A percentile compares a stretch with the other conserved stretches of the same genome.
These are phyloP conservation scores for Cheiracanthium punctorium DNA, from an alignment of 2,888 invertebrate genomes.

Conservation along the genomic window DNA sequence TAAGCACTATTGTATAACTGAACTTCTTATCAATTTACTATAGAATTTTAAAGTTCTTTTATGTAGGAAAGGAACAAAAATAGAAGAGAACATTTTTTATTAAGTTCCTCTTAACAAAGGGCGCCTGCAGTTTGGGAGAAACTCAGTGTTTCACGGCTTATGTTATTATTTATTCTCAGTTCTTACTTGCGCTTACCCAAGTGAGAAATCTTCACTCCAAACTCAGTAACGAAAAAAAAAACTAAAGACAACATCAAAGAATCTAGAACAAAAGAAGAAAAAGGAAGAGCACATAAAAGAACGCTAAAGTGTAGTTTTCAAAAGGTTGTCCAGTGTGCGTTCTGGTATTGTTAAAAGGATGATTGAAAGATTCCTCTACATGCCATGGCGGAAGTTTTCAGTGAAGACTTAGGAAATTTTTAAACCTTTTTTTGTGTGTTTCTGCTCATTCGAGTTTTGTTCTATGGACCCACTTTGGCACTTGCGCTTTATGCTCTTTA, in stretches of 20 bases:
- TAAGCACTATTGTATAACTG: too few relatives aligned
- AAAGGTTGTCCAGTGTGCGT: conserved; percentile 52
- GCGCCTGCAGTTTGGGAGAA: too few relatives aligned
- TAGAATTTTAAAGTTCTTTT: too few relatives aligned
- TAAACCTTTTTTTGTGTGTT: conserved; percentile 16
- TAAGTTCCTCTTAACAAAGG: too few relatives aligned
- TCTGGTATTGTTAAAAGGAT: conserved; percentile 59
- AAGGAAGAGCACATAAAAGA: conserved; percentile 32
- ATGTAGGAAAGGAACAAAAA: too few relatives aligned
- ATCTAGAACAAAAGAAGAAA: conserved; percentile 21
- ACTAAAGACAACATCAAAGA: conserved; percentile 40
- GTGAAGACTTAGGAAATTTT: conserved; percentile 12
- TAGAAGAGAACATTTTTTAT: too few relatives aligned
- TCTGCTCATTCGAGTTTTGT: conserved; percentile 32
- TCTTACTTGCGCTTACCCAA: conserved; percentile 52
- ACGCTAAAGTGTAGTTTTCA: conserved; percentile 50
- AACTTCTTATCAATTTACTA: too few relatives aligned
- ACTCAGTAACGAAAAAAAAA: conserved; percentile 38
- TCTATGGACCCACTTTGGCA: conserved; percentile 9
- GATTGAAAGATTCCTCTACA: conserved; percentile 58
- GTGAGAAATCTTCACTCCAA: conserved; percentile 53
- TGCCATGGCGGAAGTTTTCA: conserved; percentile 40
- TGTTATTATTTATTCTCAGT: conserved; percentile 33
- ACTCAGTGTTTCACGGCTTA: too few relatives aligned
- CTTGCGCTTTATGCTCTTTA: background rate